Base-by-base conservation (phyloP, 2,888 invertebrate species). In the Gari tellinella region DNA sequence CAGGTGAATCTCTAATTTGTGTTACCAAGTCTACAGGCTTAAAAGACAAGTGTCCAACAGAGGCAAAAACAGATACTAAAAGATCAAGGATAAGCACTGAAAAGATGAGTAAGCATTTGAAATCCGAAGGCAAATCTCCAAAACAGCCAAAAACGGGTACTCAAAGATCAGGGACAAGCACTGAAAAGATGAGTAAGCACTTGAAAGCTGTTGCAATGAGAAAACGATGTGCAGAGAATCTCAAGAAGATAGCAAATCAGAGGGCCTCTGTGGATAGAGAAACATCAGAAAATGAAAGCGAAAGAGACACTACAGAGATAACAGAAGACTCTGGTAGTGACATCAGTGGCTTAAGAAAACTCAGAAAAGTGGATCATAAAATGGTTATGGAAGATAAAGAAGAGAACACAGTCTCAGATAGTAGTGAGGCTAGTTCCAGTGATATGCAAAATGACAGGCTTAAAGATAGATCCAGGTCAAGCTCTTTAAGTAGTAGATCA, bases 161-260 rank as follows among this genome's bases (percentile, higher is more conserved):
- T 21, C n/a, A 31, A 17, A 7, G 15, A 57, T 26, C 17, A 17
- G 37, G 43, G 17, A n/a, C 14, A 23, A 15, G n/a, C 12, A 31
- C 49, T n/a, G 64, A 64, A 4, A 78, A 73, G 45, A 23, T 46
- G 0, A 60, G 46, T 21, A 70, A 70, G 46, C 70, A 73, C 43
- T n/a, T 67, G 25, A 73, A 67, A 37, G 73, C 78, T n/a, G 23
- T 73, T 23, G 78, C 70, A 46, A 37, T 66, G 1, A 51, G 73
- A 38, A 58, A 66, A 26, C 70, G 55, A 49, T 70, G 70, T 78
- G 73, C 78, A n/a, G 78, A 74, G 26, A 78, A 74, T 19, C 51
- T 78, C 4, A 70, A 55, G 45, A 67, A 60, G 53, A 56, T 78
- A 25, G 63, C 76, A 26, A 48, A 38, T 14, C 17, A 45, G 23